These are phyloP conservation scores for Tribolium madens DNA, from an alignment of 1,140 invertebrate species.

Conservation along the genomic window DNA sequence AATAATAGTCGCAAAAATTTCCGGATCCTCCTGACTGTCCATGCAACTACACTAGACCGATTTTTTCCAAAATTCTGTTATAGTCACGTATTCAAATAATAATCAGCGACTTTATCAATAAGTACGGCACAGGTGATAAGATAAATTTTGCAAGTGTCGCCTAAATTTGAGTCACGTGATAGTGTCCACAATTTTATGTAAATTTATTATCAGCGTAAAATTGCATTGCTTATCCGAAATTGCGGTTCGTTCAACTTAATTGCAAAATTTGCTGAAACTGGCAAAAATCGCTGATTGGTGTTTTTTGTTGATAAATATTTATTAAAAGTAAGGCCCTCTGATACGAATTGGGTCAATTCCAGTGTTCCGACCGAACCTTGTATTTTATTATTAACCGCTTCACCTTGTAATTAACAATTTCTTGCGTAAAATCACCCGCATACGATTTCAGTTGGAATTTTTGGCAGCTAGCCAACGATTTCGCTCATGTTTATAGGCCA, in stretches of 20 bases:
- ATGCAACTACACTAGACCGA: no score
- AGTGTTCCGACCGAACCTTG: constrained; percentile 53
- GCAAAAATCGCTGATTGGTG: background rate
- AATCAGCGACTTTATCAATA: no score
- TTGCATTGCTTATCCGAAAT: background rate
- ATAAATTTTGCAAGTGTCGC: no score
- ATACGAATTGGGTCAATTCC: constrained; percentile 53
- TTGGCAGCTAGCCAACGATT: constrained; percentile 42
- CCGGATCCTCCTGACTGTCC: no score
- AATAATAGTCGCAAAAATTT: no score
- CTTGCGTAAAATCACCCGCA: constrained; percentile 48
- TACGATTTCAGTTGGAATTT: constrained; percentile 30
- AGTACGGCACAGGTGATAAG: no score
- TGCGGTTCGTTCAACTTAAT: background rate
- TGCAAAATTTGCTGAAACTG: constrained; percentile 9
- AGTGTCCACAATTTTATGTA: background rate
- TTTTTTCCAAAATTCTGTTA: no score
- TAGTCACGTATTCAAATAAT: no score
- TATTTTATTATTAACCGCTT: constrained; percentile 50
- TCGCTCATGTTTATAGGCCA: constrained; percentile 43
- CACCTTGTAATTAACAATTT: constrained; percentile 50
- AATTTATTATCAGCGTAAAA: no score
- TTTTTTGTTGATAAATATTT: background rate
- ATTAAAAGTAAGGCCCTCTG: background rate
- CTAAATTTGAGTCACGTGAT: background rate